Evolutionary conservation across 2,888 invertebrate genomes (phyloP).

Genomic region (Phlogophora meticulosa): DNA sequence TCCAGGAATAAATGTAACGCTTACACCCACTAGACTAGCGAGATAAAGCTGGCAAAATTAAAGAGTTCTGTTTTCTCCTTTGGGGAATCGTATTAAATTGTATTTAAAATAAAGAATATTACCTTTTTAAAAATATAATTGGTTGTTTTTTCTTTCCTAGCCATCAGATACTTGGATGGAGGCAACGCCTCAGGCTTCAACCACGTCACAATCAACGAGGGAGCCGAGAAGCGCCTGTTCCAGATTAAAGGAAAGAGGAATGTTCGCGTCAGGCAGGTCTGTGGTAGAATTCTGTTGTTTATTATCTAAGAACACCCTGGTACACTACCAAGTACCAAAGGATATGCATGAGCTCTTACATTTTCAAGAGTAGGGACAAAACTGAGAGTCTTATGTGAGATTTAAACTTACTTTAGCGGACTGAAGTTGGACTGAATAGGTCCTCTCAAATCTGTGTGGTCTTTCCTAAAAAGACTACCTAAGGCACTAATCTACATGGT

Average conservation of each 20-base stretch:
- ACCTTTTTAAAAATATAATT: not conserved
- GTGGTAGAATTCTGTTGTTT: conserved; percentile 26
- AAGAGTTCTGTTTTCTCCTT: too few species aligned
- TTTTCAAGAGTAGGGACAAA: not conserved
- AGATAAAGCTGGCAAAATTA: too few species aligned
- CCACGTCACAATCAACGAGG: conserved; percentile 95
- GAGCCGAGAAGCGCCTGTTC: conserved; percentile 94
- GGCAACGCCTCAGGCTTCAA: conserved; percentile 97
- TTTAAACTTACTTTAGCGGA: too few species aligned
- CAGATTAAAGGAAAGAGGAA: conserved; percentile 98
- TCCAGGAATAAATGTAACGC: too few species aligned
- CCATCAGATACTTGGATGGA: conserved; percentile 95
- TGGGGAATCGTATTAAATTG: too few species aligned
- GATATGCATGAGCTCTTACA: conserved; percentile 4
- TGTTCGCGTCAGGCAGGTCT: conserved; percentile 95
- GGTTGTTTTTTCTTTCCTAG: conserved; percentile 76
- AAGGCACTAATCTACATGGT: too few species aligned
- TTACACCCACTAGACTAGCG: too few species aligned
- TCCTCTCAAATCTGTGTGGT: too few species aligned
- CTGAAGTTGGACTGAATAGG: too few species aligned
- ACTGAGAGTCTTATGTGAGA: too few species aligned
- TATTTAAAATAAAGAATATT: not conserved
- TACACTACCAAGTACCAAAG: conserved; percentile 12
- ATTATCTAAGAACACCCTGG: not conserved
- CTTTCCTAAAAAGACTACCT: too few species aligned